A percentile compares a stretch with the other conserved stretches of the same genome.
These are phyloP conservation scores for Spinibarbus caldwelli DNA, from an alignment of 2,797 vertebrate species.

Conservation along the genomic window DNA sequence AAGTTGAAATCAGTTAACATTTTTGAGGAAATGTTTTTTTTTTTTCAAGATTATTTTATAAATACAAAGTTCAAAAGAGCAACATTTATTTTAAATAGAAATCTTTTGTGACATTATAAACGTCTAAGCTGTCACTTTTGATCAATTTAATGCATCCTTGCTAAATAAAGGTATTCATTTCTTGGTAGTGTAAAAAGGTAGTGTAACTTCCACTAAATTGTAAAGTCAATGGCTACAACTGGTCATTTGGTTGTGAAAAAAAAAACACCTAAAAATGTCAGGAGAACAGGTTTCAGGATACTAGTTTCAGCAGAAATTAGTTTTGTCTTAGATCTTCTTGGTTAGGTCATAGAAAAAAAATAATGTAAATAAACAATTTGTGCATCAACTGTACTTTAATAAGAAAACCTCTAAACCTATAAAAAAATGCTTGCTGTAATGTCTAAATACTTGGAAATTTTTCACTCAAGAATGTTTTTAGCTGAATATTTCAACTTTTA, in stretches of 20 bases:
- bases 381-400: not conserved
- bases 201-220: not conserved
- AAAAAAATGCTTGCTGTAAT: not conserved
- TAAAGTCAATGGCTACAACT: not conserved
- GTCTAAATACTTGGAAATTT: not conserved
- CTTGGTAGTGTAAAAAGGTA: not conserved
- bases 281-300: not conserved
- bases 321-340: not conserved
- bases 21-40: not conserved
- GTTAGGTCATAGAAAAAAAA: not conserved
- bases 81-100: not conserved
- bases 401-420: not conserved
- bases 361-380: not conserved
- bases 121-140: not conserved
- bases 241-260: not conserved
- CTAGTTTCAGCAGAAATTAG: not conserved
- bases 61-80: not conserved
- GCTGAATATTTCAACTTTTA: not conserved
- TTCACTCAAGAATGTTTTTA: not conserved
- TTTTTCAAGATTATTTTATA: not conserved
- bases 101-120: not conserved
- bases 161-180: not conserved
- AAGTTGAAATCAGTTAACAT: not conserved
- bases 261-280: not conserved
- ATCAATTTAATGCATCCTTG: not conserved